phyloP scores from a whole-genome alignment of 1,140 invertebrate genomes.

The Oscheius sp. region DNA sequence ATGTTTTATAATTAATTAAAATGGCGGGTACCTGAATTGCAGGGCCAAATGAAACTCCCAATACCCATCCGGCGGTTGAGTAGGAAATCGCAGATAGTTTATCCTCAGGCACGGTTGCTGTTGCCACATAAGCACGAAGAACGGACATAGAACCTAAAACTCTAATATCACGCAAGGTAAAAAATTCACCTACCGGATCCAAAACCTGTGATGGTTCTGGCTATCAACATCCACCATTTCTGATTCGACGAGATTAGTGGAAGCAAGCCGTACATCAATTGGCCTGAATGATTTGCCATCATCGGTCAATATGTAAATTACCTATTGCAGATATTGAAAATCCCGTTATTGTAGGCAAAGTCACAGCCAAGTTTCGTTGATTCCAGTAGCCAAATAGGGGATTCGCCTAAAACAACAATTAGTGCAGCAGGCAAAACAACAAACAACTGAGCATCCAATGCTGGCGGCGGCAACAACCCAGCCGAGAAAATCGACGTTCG shows the following conservation, averaged over 20 bases:
- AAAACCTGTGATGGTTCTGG: conserved; percentile 24
- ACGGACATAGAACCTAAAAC: conserved; percentile 20
- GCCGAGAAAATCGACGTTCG: conserved; percentile 39
- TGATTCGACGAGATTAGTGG: conserved; percentile 7
- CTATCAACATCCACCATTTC: conserved; percentile 33
- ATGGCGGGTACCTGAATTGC: conserved; percentile 30
- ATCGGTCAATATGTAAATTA: neutral
- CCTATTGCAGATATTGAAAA: conserved; percentile 22
- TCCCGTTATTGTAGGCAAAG: conserved; percentile 24
- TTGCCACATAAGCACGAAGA: conserved; percentile 29
- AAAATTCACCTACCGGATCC: conserved; percentile 7
- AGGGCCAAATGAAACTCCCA: conserved; percentile 39
- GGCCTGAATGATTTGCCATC: neutral
- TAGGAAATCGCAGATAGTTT: conserved; percentile 37
- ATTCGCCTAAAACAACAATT: conserved; percentile 11
- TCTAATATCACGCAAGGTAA: neutral
- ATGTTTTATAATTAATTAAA: neutral
- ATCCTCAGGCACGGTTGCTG: conserved; percentile 31
- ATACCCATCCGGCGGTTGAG: conserved; percentile 39
- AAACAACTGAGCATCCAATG: conserved; percentile 19
- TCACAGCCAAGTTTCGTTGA: conserved; percentile 34
- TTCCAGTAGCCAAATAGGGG: conserved; percentile 43
- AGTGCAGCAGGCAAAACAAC: neutral
- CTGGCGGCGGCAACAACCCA: conserved; percentile 37
- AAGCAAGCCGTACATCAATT: conserved; percentile 28